phyloP scores from a whole-genome alignment of 2,113 vertebrate genomes.

The Apistogramma diplotaenia region DNA sequence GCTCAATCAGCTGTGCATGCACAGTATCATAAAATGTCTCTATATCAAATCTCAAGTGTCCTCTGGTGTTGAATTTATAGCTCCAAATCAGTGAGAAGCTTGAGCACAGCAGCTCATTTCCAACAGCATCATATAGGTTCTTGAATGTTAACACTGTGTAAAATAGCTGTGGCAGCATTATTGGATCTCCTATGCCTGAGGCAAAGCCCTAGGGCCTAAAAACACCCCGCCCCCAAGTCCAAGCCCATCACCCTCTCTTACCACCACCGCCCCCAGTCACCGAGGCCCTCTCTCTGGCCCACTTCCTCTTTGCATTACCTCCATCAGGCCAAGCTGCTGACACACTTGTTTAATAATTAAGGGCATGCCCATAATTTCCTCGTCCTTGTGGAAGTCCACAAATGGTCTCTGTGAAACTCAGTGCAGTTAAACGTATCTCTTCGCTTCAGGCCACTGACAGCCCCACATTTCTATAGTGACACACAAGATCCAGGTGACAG shows the following conservation, averaged over 20 bases:
- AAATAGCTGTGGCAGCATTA: constrained; percentile 63
- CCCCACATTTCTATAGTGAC: constrained; percentile 11
- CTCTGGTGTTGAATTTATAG: constrained; percentile 19
- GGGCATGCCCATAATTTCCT: constrained; percentile 73
- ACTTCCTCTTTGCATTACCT: constrained; percentile 80
- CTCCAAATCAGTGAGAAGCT: background rate
- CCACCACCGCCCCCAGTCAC: constrained; percentile 36
- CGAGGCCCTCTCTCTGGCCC: constrained; percentile 69
- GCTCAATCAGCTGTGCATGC: constrained; percentile 31
- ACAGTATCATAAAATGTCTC: constrained; percentile 39
- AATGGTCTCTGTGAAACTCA: constrained; percentile 68
- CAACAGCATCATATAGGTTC: constrained; percentile 10
- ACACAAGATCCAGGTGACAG: background rate
- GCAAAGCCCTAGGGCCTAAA: constrained; percentile 47
- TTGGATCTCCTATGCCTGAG: constrained; percentile 47
- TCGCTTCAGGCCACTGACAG: constrained; percentile 43
- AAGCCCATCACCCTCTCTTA: constrained; percentile 41
- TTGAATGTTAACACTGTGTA: constrained; percentile 47
- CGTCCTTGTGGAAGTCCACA: constrained; percentile 74
- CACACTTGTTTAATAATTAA: constrained; percentile 83
- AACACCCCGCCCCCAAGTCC: constrained; percentile 46
- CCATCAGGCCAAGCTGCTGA: constrained; percentile 77
- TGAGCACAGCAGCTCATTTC: constrained; percentile 3
- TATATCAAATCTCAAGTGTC: constrained; percentile 55
- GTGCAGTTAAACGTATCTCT: constrained; percentile 64